Base-by-base conservation (phyloP, 2,113 vertebrate species). In the Stegastes partitus region DNA sequence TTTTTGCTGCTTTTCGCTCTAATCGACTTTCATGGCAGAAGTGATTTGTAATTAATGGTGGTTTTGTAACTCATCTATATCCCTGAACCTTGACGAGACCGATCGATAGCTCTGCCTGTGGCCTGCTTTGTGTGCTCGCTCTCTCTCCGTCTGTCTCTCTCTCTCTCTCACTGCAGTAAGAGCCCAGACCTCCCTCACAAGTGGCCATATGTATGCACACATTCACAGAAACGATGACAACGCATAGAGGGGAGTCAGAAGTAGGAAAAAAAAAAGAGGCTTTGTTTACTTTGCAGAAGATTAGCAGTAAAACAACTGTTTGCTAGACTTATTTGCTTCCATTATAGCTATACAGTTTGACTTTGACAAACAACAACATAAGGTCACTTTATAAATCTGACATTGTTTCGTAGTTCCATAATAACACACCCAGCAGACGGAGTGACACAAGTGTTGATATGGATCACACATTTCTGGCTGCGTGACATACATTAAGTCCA, bases 11-110 rank as follows among this genome's bases (percentile, higher is more conserved):
- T 89, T 89, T 91, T 84, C 57, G 64, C 74, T 87, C 68, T 88
- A 87, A 93, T 92, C 86, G 84, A 94, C 89, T 93, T 93, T 92
- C 89, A 91, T 84, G 90, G 91, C 87, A 92, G 74, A 89, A 92
- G 89, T 89, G 87, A 94, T 92, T 91, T 90, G 92, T 94, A 94
- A 95, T 93, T 94, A 94, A 94, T 91, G 82, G 71, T 82, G 87
- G 86, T 91, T 94, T 93, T 93, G 88, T 89, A 92, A 91, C 83
- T 91, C 87, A 86, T 92, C 89, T 93, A 89, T 92, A 92, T 87
- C 79, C 76, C 79, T 89, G 87, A 87, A 90, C 88, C 90, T 87
- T 93, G 92, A 91, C 69, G 71, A 92, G 85, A 54, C 58, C 68
- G 23, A 93, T 95, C 93, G 39, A 94, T 94, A 87, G 56, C 70